Conservation (phyloP, 2,797 vertebrate species). For the Ceryle rudis region DNA sequence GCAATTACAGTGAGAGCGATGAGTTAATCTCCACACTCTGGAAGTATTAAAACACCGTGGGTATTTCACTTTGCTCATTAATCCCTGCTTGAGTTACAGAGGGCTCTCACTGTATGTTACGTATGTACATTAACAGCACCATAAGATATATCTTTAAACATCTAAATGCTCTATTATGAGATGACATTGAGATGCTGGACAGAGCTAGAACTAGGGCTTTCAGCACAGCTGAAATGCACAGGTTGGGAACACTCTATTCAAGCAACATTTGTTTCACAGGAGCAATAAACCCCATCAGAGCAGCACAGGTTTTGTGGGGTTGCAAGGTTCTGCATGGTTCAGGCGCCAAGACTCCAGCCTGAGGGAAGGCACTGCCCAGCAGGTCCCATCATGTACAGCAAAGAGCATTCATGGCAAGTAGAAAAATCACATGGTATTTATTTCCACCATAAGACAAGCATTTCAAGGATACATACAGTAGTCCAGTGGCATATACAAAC, state of each 20-base stretch:
- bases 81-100: neutral
- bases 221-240: neutral
- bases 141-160: neutral
- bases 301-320: neutral
- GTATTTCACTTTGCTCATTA: conserved; percentile 38
- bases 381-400: conserved; percentile 34
- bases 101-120: neutral
- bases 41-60: conserved; percentile 45
- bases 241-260: neutral
- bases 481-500: conserved; percentile 35
- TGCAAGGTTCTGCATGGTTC: neutral
- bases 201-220: conserved; percentile 24
- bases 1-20: conserved; percentile 33
- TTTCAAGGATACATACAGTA: conserved; percentile 33
- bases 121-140: conserved; percentile 22
- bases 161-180: neutral
- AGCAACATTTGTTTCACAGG: neutral
- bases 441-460: neutral
- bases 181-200: conserved; percentile 38
- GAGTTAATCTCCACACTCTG: conserved; percentile 5
- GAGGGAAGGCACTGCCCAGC: conserved; percentile 56
- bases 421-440: neutral
- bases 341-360: neutral
- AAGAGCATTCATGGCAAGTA: conserved; percentile 41
- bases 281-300: neutral